Evolutionary conservation across 2,888 invertebrate species (phyloP), one percentile per base, ranked within the genome.

Genomic region (Drosophila eohydei): DNA sequence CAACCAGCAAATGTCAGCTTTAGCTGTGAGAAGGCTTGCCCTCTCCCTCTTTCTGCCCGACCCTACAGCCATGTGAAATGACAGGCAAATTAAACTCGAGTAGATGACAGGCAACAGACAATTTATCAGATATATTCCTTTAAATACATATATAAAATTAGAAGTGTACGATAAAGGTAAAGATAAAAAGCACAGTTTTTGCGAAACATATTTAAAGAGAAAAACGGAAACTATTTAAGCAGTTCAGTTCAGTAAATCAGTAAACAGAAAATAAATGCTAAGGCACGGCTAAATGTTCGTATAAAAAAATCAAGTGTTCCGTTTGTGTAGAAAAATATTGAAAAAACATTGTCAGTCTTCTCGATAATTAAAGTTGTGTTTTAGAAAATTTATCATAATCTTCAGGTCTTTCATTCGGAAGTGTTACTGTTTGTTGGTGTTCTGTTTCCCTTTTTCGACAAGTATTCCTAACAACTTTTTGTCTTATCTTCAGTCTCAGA

Each of bases 11-110:
- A 73, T 83, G 83, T 88, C 83, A 83, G 83, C 86, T 88, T 80
- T 78, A 82, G 68, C 46, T 30, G 28, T 14, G 21, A 21, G 21
- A 21, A 21, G 1, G 21, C 21, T 21, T 21, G 21, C 21, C 21
- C 21, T 1, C 21, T 21, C 21, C 21, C 21, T 21, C 21, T 21
- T 26, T 4, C 4, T 11, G 28, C 3, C 40, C 38, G 8, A 16
- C 30, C 28, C 43, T 28, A n/a, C 52, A 64, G 68, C 67, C 48
- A 70, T 56, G 69, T 59, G 72, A 74, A 77, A 63, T 78, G 77
- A 80, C 77, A 84, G 89, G 87, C 84, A 84, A 84, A 84, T 87
- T 84, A 84, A 84, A 83, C 79, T 76, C 68, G 87, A 84, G 76
- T 72, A 68, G 76, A 73, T 83, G 89, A 72, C 86, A 77, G 75